Conservation (phyloP, 2,113 vertebrate genomes). For the Isichthys henryi region DNA sequence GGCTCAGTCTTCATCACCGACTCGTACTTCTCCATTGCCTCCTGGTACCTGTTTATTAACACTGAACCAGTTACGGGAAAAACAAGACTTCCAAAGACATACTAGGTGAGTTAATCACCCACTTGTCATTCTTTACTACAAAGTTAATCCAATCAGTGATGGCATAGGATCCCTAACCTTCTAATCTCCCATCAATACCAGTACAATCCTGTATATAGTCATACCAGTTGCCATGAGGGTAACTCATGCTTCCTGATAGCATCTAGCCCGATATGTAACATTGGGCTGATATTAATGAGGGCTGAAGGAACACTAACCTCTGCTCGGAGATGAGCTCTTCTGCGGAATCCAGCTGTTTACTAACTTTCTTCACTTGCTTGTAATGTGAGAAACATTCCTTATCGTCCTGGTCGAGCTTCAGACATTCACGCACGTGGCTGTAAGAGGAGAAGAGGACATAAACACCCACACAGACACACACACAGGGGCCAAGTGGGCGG, state of each 20-base stretch:
- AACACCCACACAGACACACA: neutral
- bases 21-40: constrained; percentile 66
- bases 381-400: constrained; percentile 71
- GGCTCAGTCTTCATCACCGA: constrained; percentile 65
- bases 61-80: neutral
- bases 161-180: neutral
- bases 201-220: neutral
- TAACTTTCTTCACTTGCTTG: constrained; percentile 74
- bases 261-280: neutral
- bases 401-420: constrained; percentile 75
- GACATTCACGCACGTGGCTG: constrained; percentile 70
- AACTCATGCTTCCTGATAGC: neutral
- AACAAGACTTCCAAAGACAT: neutral
- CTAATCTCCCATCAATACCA: neutral
- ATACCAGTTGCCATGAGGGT: neutral
- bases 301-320: constrained; percentile 42
- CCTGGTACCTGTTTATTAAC: constrained; percentile 51
- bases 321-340: constrained; percentile 61
- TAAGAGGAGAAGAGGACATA: neutral
- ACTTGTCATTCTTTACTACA: neutral
- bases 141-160: neutral
- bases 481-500: neutral
- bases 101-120: neutral
- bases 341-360: constrained; percentile 67
- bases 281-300: neutral